Base-by-base conservation (phyloP, 1,140 invertebrate species). In the Phymastichus coffea region DNA sequence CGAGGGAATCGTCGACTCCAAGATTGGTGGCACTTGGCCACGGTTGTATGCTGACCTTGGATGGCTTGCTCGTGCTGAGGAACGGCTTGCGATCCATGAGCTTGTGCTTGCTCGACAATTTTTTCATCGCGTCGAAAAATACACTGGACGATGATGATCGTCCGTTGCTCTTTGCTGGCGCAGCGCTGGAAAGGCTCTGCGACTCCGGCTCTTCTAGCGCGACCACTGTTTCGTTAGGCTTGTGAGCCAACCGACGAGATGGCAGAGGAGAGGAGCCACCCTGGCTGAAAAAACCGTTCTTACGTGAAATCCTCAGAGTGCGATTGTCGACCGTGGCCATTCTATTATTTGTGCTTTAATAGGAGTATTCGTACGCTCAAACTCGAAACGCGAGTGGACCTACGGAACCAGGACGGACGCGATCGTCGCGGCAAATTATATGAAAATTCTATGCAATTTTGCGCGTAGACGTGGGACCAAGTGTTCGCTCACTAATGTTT, bases 21-120 rank as follows among this genome's bases (percentile, higher is more conserved):
- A 80, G 64, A 53, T 72, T 77, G 0, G 72, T 74, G 3, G 73
- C 68, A 53, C 77, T 78, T 0, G 77, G 69, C 73, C 72, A 77
- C 14, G 74, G 72, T n/a, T 70, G 70, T 3, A 77, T 40, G 46
- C 64, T 65, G 6, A 73, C 46, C 38, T 64, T 72, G 0, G 68
- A 49, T 0, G 66, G 28, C 41, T 70, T 78, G 0, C 63, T 49
- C 3, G 65, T 0, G 0, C 65, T 49, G 41, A 75, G 69, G 25
- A 79, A 77, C 12, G 74, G 67, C 44, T 70, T 79, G 9, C 70
- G 69, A 25, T 51, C 64, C 9, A 63, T 64, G 2, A 73, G 70
- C 17, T 64, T 71, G 1, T 63, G 55, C 20, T 69, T 63, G 2
- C 58, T 48, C 6, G 72, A 69, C 20, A 73, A 66, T 56, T 70